phyloP scores from a whole-genome alignment of 2,888 invertebrate species.

The Acanthococcus lagerstroemiae region DNA sequence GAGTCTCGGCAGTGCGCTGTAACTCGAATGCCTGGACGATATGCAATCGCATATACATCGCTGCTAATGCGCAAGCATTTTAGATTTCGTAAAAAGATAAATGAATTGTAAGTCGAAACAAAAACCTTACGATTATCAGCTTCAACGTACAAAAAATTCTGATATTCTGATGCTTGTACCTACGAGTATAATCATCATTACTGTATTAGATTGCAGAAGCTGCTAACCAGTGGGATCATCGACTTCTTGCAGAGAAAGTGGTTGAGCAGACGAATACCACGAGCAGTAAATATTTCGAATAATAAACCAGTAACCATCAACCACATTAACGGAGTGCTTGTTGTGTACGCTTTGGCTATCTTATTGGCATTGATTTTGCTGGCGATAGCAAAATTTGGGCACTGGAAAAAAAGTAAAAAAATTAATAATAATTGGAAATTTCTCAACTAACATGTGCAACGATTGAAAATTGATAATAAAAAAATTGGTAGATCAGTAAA shows the following conservation, averaged over 20 bases:
- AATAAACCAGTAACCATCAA: slow-evolving; percentile 32
- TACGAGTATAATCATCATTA: no score
- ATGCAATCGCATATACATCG: slow-evolving; percentile 32
- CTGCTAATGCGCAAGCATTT: slow-evolving; percentile 31
- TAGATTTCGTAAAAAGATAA: slow-evolving; percentile 9
- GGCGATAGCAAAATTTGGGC: slow-evolving; percentile 12
- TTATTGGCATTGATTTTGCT: slow-evolving; percentile 13
- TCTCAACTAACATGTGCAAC: no score
- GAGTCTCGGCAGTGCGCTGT: slow-evolving; percentile 27
- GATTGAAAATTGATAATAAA: no score
- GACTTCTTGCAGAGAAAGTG: slow-evolving; percentile 34
- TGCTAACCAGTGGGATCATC: slow-evolving; percentile 28
- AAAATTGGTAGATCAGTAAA: no score
- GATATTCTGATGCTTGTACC: no score
- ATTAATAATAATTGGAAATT: no score
- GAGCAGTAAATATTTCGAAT: slow-evolving; percentile 15
- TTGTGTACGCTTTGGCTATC: slow-evolving; percentile 25
- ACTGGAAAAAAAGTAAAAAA: slow-evolving; percentile 16
- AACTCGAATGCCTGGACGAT: slow-evolving; percentile 31
- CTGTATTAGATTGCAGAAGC: slow-evolving; percentile 17
- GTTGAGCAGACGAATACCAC: slow-evolving; percentile 26
- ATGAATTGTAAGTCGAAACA: slow-evolving; percentile 31
- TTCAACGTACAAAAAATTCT: no score
- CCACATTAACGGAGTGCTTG: slow-evolving; percentile 30
- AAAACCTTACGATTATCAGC: background rate